phyloP scores from a whole-genome alignment of 2,113 vertebrate genomes.

The Sus scrofa region DNA sequence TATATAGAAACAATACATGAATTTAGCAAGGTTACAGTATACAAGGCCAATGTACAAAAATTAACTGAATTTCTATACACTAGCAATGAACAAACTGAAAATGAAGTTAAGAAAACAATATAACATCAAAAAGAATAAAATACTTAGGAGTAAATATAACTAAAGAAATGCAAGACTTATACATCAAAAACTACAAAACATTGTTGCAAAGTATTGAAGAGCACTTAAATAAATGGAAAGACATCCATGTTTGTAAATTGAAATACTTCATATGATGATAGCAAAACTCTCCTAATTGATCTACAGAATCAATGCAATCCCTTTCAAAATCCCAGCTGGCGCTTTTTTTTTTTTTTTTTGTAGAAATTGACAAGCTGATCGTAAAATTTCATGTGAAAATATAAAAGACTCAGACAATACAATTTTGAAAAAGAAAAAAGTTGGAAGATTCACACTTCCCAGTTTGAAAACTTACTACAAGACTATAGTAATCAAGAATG shows the following conservation, averaged over 20 bases:
- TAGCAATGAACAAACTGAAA: neutral
- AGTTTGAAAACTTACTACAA: neutral
- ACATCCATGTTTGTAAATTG: neutral
- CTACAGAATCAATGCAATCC: neutral
- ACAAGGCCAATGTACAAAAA: neutral
- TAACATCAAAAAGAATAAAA: neutral
- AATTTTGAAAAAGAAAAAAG: neutral
- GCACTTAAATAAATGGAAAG: neutral
- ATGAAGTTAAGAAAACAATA: neutral
- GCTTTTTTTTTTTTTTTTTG: neutral
- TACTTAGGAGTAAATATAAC: neutral
- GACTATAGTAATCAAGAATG: neutral
- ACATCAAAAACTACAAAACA: neutral
- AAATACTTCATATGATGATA: neutral
- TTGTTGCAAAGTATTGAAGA: neutral
- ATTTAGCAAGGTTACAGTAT: neutral
- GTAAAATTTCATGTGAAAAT: neutral
- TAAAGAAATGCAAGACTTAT: neutral
- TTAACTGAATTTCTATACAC: neutral
- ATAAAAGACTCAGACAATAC: neutral
- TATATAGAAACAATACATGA: neutral
- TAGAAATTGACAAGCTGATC: neutral
- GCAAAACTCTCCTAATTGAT: neutral
- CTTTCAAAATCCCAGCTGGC: neutral
- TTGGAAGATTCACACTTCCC: neutral